Evolutionary conservation across 2,888 invertebrate genomes (phyloP), one percentile per base, ranked within the genome.

Genomic region (Chymomyza procnemis): DNA sequence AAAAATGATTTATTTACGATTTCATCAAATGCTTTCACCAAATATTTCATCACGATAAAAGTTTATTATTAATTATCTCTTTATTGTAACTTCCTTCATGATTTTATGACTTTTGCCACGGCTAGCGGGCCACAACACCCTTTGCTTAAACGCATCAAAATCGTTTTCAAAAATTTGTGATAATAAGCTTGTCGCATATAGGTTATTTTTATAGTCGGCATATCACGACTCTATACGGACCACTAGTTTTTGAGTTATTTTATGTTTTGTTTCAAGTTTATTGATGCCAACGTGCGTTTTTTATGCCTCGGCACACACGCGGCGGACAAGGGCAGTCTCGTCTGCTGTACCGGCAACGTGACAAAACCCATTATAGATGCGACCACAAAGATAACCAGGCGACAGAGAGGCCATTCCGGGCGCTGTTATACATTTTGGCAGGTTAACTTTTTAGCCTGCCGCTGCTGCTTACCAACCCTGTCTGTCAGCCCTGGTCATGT

Each of bases 291-390:
- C 77, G 80, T 74, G 75, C 69, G 85, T 84, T 86, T 81, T 80
- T 86, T 87, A 84, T 80, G 85, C 85, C 82, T 84, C 85, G 76
- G 71, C 76, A 86, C 63, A 80, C 78, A 80, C 61, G 52, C 46
- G 26, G 16, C 3, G 14, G 26, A 30, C 30, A 60, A 18, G 22
- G n/a, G 55, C 0, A 80, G 80, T 74, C 82, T 79, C 76, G 81
- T 80, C 86, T 84, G 86, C 22, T 14, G 3, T 34, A 34, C 18
- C 59, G 50, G 64, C 80, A 81, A 90, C 88, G 88, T 90, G 89
- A 90, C 89, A 90, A 90, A 90, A 90, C 85, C 90, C 87, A 89
- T 90, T 90, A 89, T 80, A 89, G 87, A 88, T 88, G 83, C 79
- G 80, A 85, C 80, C 79, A 73, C 87, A 85, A 80, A 85, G 87